Evolutionary conservation across 2,113 vertebrate species (phyloP).

Genomic region (Tapirus terrestris): DNA sequence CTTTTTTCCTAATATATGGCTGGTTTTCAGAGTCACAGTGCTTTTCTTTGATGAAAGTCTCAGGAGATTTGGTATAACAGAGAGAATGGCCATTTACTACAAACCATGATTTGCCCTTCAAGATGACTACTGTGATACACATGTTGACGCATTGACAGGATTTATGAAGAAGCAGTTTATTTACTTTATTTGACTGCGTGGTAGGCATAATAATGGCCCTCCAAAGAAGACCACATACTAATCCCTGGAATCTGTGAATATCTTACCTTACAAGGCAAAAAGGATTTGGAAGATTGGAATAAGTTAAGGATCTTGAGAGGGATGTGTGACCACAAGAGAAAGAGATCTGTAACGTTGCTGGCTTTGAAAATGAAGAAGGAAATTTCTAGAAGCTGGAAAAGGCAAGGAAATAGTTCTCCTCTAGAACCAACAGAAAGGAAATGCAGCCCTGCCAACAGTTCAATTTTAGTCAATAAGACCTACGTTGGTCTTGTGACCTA

Average conservation of each 20-base stretch:
- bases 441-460: fast-evolving
- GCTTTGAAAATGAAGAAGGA: neutral
- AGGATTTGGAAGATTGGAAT: neutral
- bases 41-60: neutral
- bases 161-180: neutral
- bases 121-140: no score
- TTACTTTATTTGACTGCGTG: neutral
- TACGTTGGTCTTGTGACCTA: neutral
- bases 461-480: neutral
- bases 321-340: neutral
- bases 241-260: neutral
- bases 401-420: neutral
- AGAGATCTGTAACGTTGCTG: neutral
- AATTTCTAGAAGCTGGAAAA: neutral
- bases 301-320: neutral
- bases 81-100: neutral
- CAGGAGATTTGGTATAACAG: neutral
- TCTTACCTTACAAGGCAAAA: neutral
- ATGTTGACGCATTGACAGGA: neutral
- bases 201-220: neutral
- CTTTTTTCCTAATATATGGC: neutral
- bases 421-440: neutral
- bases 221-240: neutral
- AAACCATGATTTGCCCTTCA: neutral
- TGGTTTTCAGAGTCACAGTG: neutral